Evolutionary conservation across 2,888 invertebrate species (phyloP), one percentile per base, ranked within the genome.

Genomic region (Leptinotarsa juncta): DNA sequence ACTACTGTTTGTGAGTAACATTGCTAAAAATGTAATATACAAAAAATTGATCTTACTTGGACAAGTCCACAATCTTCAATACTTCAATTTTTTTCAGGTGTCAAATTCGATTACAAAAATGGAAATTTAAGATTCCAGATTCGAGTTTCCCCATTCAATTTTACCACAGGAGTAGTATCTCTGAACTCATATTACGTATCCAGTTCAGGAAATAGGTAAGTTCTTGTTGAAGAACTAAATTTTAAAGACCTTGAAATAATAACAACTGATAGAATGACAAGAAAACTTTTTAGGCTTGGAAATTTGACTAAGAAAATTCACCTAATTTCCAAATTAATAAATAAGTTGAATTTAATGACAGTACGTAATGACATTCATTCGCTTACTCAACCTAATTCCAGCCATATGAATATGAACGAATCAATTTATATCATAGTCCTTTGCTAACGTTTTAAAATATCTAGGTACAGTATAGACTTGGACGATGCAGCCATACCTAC

Each of bases 91-190:
- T 77, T 81, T 86, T 14, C 79, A 90, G 92, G 94, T 32, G 89
- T 93, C 0, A 91, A 93, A 81, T 94, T 96, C 87, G 90, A 94
- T 62, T 89, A 92, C 81, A 89, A 96, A 18, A 95, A 96, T 5
- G 90, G 93, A 0, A 95, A 95, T 85, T 86, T 96, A 72, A 95
- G 96, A 88, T 90, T 96, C 77, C 95, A 96, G 89, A 94, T 95
- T 68, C 90, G 90, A 71, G 90, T 92, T 0, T 94, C 94, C 2
- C 94, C 94, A 18, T 94, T 95, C 84, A 93, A 95, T 87, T 96
- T 94, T 84, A 91, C 91, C 2, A 92, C 91, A 4, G 96, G 96
- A 0, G 88, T 90, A 82, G 88, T 96, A 32, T 84, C 89, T n/a
- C 87, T 57, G 20, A 57, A 69, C 23, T 73, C 32, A 65, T 55